Percentiles rank a stretch among this genome's conserved stretches.
Evolutionary conservation across 2,888 invertebrate species (phyloP).

Genomic region (Carterocephalus palaemon): DNA sequence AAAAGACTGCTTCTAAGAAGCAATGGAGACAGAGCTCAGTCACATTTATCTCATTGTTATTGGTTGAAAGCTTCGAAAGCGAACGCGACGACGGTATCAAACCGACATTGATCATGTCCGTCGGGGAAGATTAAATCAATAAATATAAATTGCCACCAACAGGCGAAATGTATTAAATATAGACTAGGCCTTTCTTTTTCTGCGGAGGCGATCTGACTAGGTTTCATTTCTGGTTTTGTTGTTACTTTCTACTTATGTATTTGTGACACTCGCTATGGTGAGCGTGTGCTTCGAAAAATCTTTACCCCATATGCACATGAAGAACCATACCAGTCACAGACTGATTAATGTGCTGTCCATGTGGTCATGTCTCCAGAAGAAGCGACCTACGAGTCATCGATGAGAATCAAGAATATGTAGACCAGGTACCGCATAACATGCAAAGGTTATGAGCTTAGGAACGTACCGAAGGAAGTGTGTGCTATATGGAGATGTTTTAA

Average conservation of each 20-base stretch:
- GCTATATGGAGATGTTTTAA: too few species aligned
- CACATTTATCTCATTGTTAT: constrained; percentile 14
- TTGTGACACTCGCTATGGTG: constrained; percentile 18
- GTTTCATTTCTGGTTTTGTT: constrained; percentile 29
- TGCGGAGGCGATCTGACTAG: constrained; percentile 30
- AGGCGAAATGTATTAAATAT: constrained; percentile 30
- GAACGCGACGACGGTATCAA: constrained; percentile 28
- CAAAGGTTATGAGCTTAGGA: too few species aligned
- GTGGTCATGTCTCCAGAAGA: too few species aligned
- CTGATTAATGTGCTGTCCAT: too few species aligned
- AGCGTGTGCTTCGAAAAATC: too few species aligned
- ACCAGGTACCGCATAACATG: too few species aligned
- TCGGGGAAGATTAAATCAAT: constrained; percentile 27
- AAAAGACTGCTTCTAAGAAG: constrained; percentile 4
- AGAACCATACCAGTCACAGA: too few species aligned
- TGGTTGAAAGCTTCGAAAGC: constrained; percentile 21
- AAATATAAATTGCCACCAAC: constrained; percentile 29
- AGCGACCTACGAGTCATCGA: too few species aligned
- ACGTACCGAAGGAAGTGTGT: too few species aligned
- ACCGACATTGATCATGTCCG: constrained; percentile 30
- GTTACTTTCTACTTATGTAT: constrained; percentile 29
- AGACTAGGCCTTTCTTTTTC: constrained; percentile 27
- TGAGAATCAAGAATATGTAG: too few species aligned
- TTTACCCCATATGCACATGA: too few species aligned
- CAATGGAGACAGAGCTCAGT: constrained; percentile 5